phyloP scores from a whole-genome alignment of 2,797 vertebrate species.

The Poeciliopsis paucimaculata region DNA sequence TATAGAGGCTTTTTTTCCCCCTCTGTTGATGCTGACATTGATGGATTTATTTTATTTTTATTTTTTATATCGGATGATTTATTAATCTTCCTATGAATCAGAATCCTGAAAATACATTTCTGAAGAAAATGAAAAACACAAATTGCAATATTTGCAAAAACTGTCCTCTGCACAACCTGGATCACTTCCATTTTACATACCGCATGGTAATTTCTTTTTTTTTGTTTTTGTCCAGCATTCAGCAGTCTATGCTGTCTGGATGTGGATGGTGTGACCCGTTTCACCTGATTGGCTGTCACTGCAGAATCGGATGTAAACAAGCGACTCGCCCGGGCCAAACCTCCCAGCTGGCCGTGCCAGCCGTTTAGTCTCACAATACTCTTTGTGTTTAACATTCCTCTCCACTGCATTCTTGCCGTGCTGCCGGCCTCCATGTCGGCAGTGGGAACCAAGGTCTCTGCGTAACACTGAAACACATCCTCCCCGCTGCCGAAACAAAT shows the following conservation, averaged over 20 bases:
- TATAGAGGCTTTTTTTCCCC: neutral
- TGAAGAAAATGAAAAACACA: neutral
- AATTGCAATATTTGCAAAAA: neutral
- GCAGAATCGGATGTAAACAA: slow-evolving; percentile 43
- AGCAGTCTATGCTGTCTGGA: neutral
- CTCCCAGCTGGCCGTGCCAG: slow-evolving; percentile 19
- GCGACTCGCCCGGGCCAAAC: slow-evolving; percentile 6
- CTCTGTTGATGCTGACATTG: neutral
- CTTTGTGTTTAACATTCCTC: slow-evolving; percentile 63
- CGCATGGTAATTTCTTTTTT: neutral
- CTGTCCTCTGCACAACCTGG: neutral
- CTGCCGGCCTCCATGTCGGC: slow-evolving; percentile 31
- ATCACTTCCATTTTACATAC: neutral
- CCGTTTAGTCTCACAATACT: slow-evolving; percentile 25
- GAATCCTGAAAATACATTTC: neutral
- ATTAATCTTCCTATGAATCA: neutral
- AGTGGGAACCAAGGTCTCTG: slow-evolving; percentile 39
- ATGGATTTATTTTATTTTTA: neutral
- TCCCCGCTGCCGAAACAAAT: neutral
- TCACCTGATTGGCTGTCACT: neutral
- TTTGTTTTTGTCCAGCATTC: neutral
- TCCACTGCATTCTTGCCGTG: slow-evolving; percentile 41
- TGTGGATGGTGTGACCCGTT: neutral
- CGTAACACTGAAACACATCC: slow-evolving; percentile 1
- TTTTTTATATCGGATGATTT: neutral